Evolutionary conservation across 1,140 invertebrate species (phyloP), one percentile per base, ranked within the genome.

Genomic region (Pemphigus obesinymphae): DNA sequence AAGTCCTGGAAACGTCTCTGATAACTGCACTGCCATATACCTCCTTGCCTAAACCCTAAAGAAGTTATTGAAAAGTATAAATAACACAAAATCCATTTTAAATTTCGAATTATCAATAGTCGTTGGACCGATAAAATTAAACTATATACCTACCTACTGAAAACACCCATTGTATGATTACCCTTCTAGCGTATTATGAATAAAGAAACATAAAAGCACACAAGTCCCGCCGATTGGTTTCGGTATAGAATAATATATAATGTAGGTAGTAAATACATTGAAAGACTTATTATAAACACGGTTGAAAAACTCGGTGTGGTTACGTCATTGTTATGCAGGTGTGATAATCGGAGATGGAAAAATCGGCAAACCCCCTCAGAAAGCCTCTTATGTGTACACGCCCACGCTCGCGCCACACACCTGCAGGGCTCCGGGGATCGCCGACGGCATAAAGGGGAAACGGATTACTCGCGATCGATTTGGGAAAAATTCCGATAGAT

Each of bases 341-440:
- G 76, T 29, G 76, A 80, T 80, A 80, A 80, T 80, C 76, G 76
- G 76, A 45, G 76, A 80, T 63, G 55, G 55, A 80, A 29, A 78
- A 80, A 80, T 80, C 76, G 40, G 34, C 17, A 61, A 63, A 61
- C 55, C 76, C 76, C 76, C 63, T 26, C 37, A 13, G 55, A 80
- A 80, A 80, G 76, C 76, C 76, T 80, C 55, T 80, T 80, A 80
- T 45, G 11, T 53, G 10, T 31, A 78, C 20, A 50, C 70, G 43
- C 70, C 43, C 45, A 50, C 70, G 70, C 76, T 23, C 23, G 37
- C 72, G 45, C 45, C 72, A 26, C 6, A 53, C 76, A 80, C 76
- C 76, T 80, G 76, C n/a, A n/a, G n/a, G n/a, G n/a, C 50, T 26
- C 10, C 26, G 17, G 70, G 23, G 17, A 34, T 17, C 11, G 7